Base-by-base conservation (phyloP, 2,888 invertebrate species). In the Kuschelorhynchus macadamiae region DNA sequence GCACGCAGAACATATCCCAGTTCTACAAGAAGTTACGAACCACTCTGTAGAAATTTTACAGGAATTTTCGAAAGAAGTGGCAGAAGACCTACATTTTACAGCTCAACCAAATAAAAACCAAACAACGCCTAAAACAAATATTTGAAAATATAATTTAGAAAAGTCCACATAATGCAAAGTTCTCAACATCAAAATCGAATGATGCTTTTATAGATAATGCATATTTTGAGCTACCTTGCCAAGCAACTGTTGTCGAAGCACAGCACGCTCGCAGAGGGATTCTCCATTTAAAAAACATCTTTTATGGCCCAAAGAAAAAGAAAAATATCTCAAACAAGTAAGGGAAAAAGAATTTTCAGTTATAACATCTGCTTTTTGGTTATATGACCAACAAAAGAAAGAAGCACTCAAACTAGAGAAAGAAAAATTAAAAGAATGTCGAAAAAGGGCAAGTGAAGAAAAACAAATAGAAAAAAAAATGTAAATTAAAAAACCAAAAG, bases 291-390 rank as follows among this genome's bases (percentile, higher is more conserved):
- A 44, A 52, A 57, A 59, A 25, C 20, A 47, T 20, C 59, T 59
- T 20, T 56, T 59, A 55, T 59, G 59, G 59, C 59, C 59, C 2
- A 59, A 59, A 32, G 50, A 59, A 18, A 25, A 59, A 47, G 49
- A 53, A 25, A 47, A 49, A 25, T 7, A 25, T 30, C 59, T 7
- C 5, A 36, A 36, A 11, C 2, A 12, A 36, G 36, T 12, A 36
- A 36, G 12, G 11, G 36, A 36, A 36, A 3, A 36, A 11, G 2
- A 2, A 7, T 3, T 20, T 16, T 59, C 49, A 49, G 59, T 59
- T 44, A 47, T 55, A 12, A 59, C 59, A 11, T 59, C 59, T 52
- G 46, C 21, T 44, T 59, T 53, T 47, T 59, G 42, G 56, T 46
- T 56, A 42, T 42, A 52, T 30, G 32, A 52, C 4, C 52, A 52